phyloP scores from a whole-genome alignment of 2,113 vertebrate genomes.

The Eira barbara region DNA sequence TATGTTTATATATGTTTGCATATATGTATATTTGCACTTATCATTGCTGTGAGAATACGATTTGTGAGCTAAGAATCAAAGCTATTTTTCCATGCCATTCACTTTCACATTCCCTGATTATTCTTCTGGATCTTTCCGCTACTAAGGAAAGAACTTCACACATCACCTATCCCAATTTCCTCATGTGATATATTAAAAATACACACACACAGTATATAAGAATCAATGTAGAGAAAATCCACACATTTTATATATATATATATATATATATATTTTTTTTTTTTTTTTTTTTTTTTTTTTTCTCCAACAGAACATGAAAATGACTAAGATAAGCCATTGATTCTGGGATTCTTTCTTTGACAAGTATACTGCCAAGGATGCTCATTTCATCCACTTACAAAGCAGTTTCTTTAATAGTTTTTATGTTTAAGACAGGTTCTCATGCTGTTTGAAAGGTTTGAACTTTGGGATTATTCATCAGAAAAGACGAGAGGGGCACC shows the following conservation, averaged over 20 bases:
- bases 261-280: too few species aligned
- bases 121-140: background rate
- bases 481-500: background rate
- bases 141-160: background rate
- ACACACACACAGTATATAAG: background rate
- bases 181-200: background rate
- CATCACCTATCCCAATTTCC: background rate
- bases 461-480: background rate
- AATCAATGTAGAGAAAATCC: background rate
- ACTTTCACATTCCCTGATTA: background rate
- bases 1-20: background rate
- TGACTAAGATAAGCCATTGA: background rate
- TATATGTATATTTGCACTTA: background rate
- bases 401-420: background rate
- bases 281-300: too few species aligned
- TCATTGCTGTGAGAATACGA: background rate
- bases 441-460: background rate
- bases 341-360: background rate
- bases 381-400: background rate
- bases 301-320: background rate
- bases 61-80: background rate
- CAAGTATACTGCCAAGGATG: background rate
- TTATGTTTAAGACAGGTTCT: constrained; percentile 13
- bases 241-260: too few species aligned
- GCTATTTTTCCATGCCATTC: background rate